Conservation (phyloP, 2,797 vertebrate species). For the Threskiornis aethiopicus region DNA sequence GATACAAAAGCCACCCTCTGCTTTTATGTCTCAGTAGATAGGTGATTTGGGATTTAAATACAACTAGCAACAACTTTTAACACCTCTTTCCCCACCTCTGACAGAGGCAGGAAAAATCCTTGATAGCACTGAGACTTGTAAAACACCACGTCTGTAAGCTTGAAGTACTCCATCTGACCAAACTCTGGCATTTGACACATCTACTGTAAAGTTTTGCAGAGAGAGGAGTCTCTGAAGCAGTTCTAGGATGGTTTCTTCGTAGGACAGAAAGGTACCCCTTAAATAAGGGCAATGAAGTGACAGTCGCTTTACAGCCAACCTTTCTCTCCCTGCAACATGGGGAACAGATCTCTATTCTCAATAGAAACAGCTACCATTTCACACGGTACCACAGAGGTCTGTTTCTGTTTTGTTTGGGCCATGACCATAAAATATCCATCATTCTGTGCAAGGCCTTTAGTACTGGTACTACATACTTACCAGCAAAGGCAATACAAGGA, state of each 20-base stretch:
- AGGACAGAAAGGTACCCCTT: neutral
- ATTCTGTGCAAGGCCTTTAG: neutral
- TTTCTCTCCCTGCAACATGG: fast-evolving
- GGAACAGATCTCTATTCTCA: neutral
- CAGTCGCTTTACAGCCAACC: neutral
- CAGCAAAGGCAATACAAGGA: neutral
- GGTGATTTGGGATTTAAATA: neutral
- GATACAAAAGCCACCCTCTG: neutral
- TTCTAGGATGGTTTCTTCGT: neutral
- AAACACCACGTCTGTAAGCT: neutral
- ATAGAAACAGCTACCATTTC: neutral
- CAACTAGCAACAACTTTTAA: neutral
- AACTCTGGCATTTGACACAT: neutral
- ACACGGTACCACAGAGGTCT: neutral
- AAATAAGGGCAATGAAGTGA: neutral
- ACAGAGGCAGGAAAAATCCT: neutral
- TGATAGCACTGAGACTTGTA: neutral
- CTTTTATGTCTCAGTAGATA: neutral
- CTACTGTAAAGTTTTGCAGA: neutral
- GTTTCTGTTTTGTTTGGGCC: neutral
- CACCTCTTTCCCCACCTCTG: neutral
- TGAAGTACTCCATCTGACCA: neutral
- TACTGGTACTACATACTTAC: neutral
- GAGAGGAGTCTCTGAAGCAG: neutral
- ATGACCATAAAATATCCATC: neutral